Percentiles rank a stretch among this genome's conserved stretches.
phyloP scores from a whole-genome alignment of 2,797 vertebrate species.

The Spinus olivaceus region DNA sequence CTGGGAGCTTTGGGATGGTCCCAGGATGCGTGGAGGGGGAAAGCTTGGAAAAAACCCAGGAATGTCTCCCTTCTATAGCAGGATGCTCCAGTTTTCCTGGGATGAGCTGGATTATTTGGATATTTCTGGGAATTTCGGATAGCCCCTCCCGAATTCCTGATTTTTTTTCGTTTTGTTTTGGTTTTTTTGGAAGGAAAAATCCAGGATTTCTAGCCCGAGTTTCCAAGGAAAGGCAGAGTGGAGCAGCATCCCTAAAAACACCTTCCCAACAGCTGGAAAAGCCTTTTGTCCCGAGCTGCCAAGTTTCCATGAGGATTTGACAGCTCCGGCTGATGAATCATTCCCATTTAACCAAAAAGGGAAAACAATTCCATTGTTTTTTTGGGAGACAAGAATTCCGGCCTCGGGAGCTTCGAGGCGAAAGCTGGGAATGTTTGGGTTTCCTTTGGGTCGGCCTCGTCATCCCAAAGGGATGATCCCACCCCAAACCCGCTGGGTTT shows the following conservation, averaged over 20 bases:
- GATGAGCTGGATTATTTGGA: neutral
- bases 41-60: neutral
- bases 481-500: rapidly evolving
- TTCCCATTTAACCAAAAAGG: neutral
- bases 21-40: rapidly evolving
- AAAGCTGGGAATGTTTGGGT: neutral
- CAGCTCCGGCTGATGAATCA: neutral
- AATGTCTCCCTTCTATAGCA: rapidly evolving
- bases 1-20: neutral
- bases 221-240: neutral
- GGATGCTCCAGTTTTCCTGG: neutral
- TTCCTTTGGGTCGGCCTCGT: neutral
- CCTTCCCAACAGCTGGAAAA: constrained; percentile 28
- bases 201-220: rapidly evolving
- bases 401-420: neutral
- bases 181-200: neutral
- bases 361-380: constrained; percentile 39
- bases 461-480: neutral
- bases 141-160: neutral
- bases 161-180: neutral
- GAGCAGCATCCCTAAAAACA: neutral
- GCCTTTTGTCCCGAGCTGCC: neutral
- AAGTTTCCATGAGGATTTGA: neutral
- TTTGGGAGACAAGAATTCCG: neutral
- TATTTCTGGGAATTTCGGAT: neutral